phyloP scores from a whole-genome alignment of 2,113 vertebrate genomes.

The Labeo rohita region DNA sequence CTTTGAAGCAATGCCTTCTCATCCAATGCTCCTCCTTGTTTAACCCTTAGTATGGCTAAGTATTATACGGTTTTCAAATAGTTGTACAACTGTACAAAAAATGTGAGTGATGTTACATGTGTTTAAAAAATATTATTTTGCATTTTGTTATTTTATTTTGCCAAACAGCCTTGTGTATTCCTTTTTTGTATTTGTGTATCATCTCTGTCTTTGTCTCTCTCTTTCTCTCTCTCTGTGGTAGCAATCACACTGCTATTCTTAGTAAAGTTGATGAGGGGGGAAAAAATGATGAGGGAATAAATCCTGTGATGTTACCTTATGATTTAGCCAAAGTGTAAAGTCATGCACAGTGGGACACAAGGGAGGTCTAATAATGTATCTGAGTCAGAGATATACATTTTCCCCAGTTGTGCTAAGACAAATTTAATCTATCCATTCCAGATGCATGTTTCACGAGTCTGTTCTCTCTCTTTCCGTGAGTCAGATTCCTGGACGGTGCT shows the following conservation, averaged over 20 bases:
- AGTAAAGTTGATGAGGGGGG: background rate
- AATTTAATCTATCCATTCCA: slow-evolving; percentile 4
- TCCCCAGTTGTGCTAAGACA: background rate
- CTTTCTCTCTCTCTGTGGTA: background rate
- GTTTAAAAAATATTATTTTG: too few relatives aligned
- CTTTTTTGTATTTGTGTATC: too few relatives aligned
- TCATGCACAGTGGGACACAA: background rate
- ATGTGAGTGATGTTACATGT: too few relatives aligned
- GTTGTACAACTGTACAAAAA: too few relatives aligned
- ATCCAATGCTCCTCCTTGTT: background rate
- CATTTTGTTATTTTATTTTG: too few relatives aligned
- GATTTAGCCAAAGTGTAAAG: background rate
- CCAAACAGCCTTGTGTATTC: too few relatives aligned
- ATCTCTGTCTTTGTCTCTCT: background rate
- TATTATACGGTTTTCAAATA: background rate
- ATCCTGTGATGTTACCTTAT: background rate
- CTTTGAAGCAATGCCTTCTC: background rate
- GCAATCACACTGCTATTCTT: background rate
- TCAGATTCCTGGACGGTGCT: background rate
- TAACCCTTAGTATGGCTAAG: background rate
- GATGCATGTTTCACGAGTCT: background rate
- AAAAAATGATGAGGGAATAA: background rate
- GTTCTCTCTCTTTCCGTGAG: background rate
- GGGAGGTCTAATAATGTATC: background rate
- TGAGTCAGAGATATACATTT: slow-evolving; percentile 1